Evolutionary conservation across 2,113 vertebrate species (phyloP).

Genomic region (Tympanuchus pallidicinctus): DNA sequence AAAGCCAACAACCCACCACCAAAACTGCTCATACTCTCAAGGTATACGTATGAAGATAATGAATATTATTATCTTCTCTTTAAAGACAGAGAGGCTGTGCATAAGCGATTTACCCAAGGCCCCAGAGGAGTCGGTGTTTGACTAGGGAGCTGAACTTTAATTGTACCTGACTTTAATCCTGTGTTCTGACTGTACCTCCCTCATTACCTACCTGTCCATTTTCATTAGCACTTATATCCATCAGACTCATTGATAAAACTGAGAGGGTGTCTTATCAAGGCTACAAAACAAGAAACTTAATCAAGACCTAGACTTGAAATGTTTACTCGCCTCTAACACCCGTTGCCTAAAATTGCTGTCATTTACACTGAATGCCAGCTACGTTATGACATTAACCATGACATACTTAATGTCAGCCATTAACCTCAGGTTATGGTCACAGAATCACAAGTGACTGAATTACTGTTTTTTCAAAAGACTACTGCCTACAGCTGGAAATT

Average conservation of each 20-base stretch:
- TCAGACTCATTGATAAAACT: constrained; percentile 58
- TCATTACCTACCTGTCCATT: constrained; percentile 58
- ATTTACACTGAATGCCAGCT: constrained; percentile 9
- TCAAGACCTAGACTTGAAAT: neutral
- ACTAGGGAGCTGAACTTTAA: constrained; percentile 64
- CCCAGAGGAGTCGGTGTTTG: constrained; percentile 53
- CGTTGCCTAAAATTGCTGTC: constrained; percentile 3
- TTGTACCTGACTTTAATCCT: constrained; percentile 59
- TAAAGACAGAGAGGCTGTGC: constrained; percentile 31
- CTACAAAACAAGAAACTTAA: constrained; percentile 37
- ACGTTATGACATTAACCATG: neutral
- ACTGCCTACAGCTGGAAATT: neutral
- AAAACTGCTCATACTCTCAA: neutral
- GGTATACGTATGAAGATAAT: constrained; percentile 23
- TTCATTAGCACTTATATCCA: constrained; percentile 55
- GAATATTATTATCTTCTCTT: constrained; percentile 56
- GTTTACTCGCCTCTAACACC: neutral
- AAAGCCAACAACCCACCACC: neutral
- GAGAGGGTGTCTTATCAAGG: constrained; percentile 3
- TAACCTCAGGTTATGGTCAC: constrained; percentile 31
- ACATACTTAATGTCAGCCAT: constrained; percentile 15
- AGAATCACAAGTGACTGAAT: constrained; percentile 10
- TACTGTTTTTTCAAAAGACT: neutral
- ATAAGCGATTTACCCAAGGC: constrained; percentile 42
- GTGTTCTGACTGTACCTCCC: constrained; percentile 50